Conservation (phyloP, 2,888 invertebrate genomes). For the Pseudococcus longispinus region DNA sequence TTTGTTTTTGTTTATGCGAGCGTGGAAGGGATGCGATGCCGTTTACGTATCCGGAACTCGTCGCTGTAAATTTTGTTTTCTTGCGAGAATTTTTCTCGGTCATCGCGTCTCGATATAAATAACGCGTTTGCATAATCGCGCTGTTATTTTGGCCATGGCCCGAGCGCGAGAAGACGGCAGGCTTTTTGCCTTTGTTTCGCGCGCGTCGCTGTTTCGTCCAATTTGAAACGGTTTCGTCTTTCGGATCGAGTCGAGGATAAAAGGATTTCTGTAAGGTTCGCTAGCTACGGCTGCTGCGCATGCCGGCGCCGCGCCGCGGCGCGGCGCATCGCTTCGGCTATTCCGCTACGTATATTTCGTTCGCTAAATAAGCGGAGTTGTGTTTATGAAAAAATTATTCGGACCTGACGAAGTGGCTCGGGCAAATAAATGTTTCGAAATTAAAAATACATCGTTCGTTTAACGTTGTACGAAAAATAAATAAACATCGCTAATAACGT, state of each 20-base stretch:
- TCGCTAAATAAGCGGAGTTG: neutral
- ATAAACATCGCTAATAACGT: constrained; percentile 10
- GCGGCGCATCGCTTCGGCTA: neutral
- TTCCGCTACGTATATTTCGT: neutral
- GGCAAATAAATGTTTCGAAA: constrained; percentile 1
- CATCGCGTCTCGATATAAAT: neutral
- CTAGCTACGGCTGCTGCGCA: neutral
- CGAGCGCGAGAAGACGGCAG: too few relatives aligned
- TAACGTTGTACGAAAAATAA: neutral
- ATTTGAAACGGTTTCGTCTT: neutral
- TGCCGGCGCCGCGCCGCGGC: neutral
- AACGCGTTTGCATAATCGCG: neutral
- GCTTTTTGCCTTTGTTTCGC: too few relatives aligned
- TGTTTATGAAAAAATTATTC: constrained; percentile 1
- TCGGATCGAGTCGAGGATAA: neutral
- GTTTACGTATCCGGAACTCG: neutral
- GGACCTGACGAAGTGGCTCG: neutral
- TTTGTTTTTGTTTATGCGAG: neutral
- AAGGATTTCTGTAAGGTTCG: neutral
- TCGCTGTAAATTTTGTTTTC: neutral
- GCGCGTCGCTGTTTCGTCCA: neutral
- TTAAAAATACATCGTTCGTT: constrained; percentile 1
- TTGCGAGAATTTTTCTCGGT: neutral
- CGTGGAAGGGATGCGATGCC: neutral
- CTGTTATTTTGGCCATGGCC: too few relatives aligned